Base-by-base conservation (phyloP, 2,888 invertebrate species). In the Pristionchus maxplancki region DNA sequence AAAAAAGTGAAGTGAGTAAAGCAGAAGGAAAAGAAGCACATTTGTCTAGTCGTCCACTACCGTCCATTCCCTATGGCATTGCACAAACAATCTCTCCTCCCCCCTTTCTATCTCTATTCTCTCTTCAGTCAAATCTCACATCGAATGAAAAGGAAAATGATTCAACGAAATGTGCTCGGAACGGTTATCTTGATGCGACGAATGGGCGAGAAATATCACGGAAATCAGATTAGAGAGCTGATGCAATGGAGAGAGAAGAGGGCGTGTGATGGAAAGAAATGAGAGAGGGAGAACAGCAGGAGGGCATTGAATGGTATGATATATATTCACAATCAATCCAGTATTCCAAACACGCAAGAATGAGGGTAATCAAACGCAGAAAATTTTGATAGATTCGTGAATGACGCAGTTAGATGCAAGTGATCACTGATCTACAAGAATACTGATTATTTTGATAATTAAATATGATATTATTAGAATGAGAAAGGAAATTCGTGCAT, bases 31-130 rank as follows among this genome's bases (percentile, higher is more conserved):
- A 24, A 48, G n/a, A 24, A 78, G 31, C 20, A n/a, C 20, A 31
- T 31, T 44, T 44, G 78, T 78, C 24, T 78, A 6, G 3, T 40
- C 37, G 44, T 78, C 44, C n/a, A 48, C 78, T 78, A 78, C 78
- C 37, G 78, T 48, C 78, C 78, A 78, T 44, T 44, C n/a, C 78
- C 78, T 28, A n/a, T 28, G 78, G 28, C 78, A 78, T 17, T 34
- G 78, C 20, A 48, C 78, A 78, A 78, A 78, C 78, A 78, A 40
- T 44, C 78, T 48, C 78, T 78, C 8, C 28, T 28, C n/a, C 24
- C 44, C 20, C 37, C 9, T 40, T 44, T 40, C 78, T 28, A 20
- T 78, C 48, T 44, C 44, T 40, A 37, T 15, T 6, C 44, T 44
- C 44, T 78, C 15, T 78, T 48, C 71, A 37, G 28, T 37, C 24